Evolutionary conservation across 1,140 invertebrate species (phyloP).

Genomic region (Galleria mellonella): DNA sequence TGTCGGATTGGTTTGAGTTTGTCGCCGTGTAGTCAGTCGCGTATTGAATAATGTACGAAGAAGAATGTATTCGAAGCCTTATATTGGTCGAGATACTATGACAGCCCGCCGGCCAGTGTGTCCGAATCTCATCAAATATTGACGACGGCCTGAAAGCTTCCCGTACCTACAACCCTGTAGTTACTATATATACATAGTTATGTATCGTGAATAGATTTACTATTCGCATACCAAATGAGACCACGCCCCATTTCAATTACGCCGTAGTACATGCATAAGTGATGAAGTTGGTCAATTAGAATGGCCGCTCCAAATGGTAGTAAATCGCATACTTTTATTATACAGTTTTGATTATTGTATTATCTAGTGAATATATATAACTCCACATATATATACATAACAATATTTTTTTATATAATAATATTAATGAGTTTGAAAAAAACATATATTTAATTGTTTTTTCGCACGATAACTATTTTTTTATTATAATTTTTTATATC

Average conservation of each 20-base stretch:
- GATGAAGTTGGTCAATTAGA: constrained; percentile 10
- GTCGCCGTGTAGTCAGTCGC: no score
- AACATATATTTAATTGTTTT: no score
- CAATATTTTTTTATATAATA: no score
- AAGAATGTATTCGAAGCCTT: neutral
- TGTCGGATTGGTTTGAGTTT: no score
- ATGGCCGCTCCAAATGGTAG: constrained; percentile 3
- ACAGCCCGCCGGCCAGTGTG: constrained; percentile 10
- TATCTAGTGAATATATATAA: neutral
- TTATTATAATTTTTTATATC: no score
- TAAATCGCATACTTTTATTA: no score
- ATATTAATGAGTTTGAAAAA: no score
- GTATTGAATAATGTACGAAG: neutral
- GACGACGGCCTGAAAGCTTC: constrained; percentile 45
- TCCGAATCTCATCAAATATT: constrained; percentile 66
- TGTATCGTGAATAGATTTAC: constrained; percentile 23
- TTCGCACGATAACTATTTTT: no score
- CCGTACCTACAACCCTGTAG: neutral
- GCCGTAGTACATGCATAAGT: constrained; percentile 17
- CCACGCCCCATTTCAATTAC: constrained; percentile 44
- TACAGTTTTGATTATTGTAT: no score
- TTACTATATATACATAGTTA: constrained; percentile 15
- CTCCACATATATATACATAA: no score
- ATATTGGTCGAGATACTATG: constrained; percentile 7
- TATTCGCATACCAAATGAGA: constrained; percentile 44